Evolutionary conservation across 2,113 vertebrate genomes (phyloP).

Genomic region (Ondatra zibethicus): DNA sequence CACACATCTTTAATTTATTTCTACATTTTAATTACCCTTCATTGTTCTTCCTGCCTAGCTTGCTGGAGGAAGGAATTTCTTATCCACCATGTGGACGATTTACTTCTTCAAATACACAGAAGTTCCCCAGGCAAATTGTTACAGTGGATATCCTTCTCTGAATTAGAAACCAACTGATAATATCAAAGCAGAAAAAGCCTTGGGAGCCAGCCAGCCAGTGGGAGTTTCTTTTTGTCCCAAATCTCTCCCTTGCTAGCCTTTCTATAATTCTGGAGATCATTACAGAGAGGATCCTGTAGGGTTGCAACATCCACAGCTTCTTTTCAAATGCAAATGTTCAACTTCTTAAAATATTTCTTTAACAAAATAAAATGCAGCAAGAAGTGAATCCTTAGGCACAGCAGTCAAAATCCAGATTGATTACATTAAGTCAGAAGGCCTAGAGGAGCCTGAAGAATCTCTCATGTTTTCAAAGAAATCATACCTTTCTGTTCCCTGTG

Average conservation of each 20-base stretch:
- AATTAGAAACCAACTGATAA: not conserved
- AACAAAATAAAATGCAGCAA: slow-evolving; percentile 45
- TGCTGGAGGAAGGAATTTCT: slow-evolving; percentile 24
- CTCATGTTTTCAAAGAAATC: slow-evolving; percentile 29
- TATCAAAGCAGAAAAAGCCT: not conserved
- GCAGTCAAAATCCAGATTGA: slow-evolving; percentile 12
- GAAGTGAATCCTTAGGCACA: not conserved
- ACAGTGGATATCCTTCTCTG: not conserved
- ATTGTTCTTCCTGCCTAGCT: not conserved
- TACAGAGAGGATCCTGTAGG: not conserved
- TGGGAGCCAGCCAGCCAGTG: not conserved
- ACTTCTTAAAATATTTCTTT: slow-evolving; percentile 29
- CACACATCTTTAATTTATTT: not conserved
- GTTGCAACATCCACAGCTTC: not conserved
- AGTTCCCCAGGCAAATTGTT: not conserved
- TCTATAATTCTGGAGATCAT: slow-evolving; percentile 32
- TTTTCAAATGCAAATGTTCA: slow-evolving; percentile 59
- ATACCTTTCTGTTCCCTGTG: slow-evolving; percentile 10
- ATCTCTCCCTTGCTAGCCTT: not conserved
- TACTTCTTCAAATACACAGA: not conserved
- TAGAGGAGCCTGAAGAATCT: not conserved
- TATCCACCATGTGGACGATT: not conserved
- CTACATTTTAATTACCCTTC: not conserved
- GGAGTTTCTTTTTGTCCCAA: not conserved
- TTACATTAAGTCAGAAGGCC: not conserved